These are phyloP conservation scores for Pinna nobilis DNA, from an alignment of 1,140 invertebrate species.

Conservation along the genomic window DNA sequence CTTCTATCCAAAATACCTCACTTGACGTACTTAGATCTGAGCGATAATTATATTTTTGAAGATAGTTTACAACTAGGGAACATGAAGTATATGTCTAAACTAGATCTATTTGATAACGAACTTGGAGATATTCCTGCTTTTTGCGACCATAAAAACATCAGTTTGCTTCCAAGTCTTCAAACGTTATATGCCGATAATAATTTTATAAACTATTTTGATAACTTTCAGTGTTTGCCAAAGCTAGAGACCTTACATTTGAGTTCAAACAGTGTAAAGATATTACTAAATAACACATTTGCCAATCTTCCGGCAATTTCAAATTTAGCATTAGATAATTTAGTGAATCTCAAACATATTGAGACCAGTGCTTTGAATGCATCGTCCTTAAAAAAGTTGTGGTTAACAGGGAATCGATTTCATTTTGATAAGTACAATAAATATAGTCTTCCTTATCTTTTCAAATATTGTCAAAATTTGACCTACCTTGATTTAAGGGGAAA, in stretches of 20 bases:
- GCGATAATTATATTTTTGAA: background rate
- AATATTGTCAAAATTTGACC: background rate
- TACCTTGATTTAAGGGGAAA: background rate
- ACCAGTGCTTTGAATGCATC: background rate
- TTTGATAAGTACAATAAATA: constrained; percentile 9
- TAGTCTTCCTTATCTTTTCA: constrained; percentile 2
- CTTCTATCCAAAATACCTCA: background rate
- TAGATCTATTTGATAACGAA: background rate
- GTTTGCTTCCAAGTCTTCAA: constrained; percentile 2
- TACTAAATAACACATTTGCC: constrained; percentile 1
- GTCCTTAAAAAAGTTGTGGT: background rate
- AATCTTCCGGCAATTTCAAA: background rate
- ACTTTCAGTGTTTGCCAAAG: background rate
- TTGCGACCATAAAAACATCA: background rate
- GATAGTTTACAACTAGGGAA: background rate
- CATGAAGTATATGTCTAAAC: background rate
- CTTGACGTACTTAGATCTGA: background rate
- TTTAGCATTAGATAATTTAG: background rate
- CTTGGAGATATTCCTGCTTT: background rate
- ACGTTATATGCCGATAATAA: background rate
- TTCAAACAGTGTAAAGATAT: background rate
- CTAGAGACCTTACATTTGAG: constrained; percentile 2
- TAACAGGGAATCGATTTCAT: background rate
- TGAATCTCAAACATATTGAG: background rate
- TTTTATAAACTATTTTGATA: background rate